A percentile compares a stretch with the other conserved stretches of the same genome.
Evolutionary conservation across 2,888 invertebrate species (phyloP).

Genomic region (Oeneis ivallda): DNA sequence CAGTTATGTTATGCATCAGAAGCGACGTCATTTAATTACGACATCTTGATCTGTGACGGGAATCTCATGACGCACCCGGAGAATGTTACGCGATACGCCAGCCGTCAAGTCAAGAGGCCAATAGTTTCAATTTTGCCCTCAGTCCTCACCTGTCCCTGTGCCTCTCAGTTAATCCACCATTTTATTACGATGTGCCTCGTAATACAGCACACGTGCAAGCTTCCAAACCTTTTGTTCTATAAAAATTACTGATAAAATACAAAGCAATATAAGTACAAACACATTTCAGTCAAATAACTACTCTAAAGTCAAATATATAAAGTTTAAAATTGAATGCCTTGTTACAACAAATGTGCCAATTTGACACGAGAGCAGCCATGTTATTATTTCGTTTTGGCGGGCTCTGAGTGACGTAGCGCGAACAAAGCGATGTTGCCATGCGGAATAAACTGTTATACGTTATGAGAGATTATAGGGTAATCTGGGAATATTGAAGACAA

Average conservation of each 20-base stretch:
- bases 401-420: constrained; percentile 71
- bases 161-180: constrained; percentile 69
- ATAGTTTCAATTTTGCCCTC: constrained; percentile 76
- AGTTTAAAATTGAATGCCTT: constrained; percentile 40
- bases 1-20: background rate
- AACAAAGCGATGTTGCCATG: constrained; percentile 78
- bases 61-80: constrained; percentile 58
- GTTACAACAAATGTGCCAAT: constrained; percentile 41
- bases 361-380: constrained; percentile 49
- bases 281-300: constrained; percentile 37
- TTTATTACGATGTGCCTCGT: constrained; percentile 75
- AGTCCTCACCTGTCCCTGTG: constrained; percentile 61
- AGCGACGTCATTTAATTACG: constrained; percentile 43
- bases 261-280: constrained; percentile 42
- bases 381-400: constrained; percentile 80
- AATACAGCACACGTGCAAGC: constrained; percentile 70
- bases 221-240: constrained; percentile 72
- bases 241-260: constrained; percentile 50
- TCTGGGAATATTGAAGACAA: constrained; percentile 82
- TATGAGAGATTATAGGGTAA: constrained; percentile 79
- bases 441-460: constrained; percentile 80
- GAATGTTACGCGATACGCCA: constrained; percentile 48
- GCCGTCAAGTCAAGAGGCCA: constrained; percentile 68
- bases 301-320: constrained; percentile 38
- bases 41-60: constrained; percentile 52